Evolutionary conservation across 1,140 invertebrate genomes (phyloP), one percentile per base, ranked within the genome.

Genomic region (Ostrea denselamellosa): DNA sequence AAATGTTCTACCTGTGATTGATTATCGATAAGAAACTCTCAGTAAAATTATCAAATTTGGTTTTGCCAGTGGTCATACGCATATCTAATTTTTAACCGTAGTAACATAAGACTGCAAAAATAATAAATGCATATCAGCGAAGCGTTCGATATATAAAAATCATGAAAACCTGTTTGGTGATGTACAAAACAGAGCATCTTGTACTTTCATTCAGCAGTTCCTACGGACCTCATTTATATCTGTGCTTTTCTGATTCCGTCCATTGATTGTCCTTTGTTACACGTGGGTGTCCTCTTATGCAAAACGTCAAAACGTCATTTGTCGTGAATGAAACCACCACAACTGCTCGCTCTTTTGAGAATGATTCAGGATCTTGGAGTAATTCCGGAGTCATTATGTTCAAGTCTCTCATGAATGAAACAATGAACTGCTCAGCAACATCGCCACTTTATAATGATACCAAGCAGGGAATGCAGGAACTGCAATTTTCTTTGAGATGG

Each of bases 401-500:
- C 8, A 28, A 77, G 68, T 77, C 68, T 25, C 25, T 77, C 68
- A 77, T 77, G 22, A 77, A 77, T 77, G 68, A 25, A 77, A 77
- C 68, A 25, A 77, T 77, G 68, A 77, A 77, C 68, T 12, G 22
- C 68, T 28, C 25, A 12, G 12, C 12, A 28, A 9, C 28, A 28
- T 25, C 68, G 12, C 25, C 68, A 77, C 14, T 77, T 28, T 77
- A 28, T 9, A 77, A 77, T 77, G 0, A 34, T 25, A 28, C 9
- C 22, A 14, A 14, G 68, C 22, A 77, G 28, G 68, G 25, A 77
- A 77, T 77, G 68, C 68, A 77, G 10, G 68, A 77, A 77, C 68
- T 77, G 12, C 68, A 77, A 83, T 85, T 85, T 34, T 85, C 83
- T 34, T 62, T 85, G 77, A 81, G 28, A 68, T 85, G 87, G 54